Evolutionary conservation across 2,113 vertebrate species (phyloP).

Genomic region (Fulica atra): DNA sequence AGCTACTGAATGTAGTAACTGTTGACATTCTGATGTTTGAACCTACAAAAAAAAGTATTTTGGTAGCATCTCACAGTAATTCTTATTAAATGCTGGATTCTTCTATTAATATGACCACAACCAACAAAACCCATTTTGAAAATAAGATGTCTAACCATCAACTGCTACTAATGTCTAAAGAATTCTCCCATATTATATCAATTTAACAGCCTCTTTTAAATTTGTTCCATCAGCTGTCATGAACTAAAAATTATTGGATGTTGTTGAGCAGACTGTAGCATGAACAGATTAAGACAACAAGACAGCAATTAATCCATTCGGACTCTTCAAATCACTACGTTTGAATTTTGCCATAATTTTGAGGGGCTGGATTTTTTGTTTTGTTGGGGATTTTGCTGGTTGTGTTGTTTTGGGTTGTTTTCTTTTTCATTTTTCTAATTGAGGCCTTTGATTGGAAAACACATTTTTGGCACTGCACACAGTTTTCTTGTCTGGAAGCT

Average conservation of each 20-base stretch:
- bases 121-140: background rate
- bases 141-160: background rate
- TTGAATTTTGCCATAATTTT: background rate
- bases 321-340: background rate
- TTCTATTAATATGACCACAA: background rate
- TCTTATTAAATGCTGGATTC: background rate
- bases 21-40: background rate
- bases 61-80: background rate
- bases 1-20: background rate
- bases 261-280: background rate
- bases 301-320: background rate
- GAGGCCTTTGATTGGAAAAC: background rate
- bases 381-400: background rate
- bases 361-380: rapidly evolving
- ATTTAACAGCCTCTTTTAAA: background rate
- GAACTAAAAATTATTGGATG: background rate
- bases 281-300: background rate
- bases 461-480: rapidly evolving
- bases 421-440: background rate
- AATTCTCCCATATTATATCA: background rate
- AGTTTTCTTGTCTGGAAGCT: background rate
- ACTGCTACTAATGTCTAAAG: background rate
- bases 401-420: background rate
- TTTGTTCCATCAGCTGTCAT: background rate
- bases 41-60: background rate